Percentiles rank a stretch among this genome's conserved stretches.
phyloP scores from a whole-genome alignment of 1,140 invertebrate species.

The Calosoma granatense region DNA sequence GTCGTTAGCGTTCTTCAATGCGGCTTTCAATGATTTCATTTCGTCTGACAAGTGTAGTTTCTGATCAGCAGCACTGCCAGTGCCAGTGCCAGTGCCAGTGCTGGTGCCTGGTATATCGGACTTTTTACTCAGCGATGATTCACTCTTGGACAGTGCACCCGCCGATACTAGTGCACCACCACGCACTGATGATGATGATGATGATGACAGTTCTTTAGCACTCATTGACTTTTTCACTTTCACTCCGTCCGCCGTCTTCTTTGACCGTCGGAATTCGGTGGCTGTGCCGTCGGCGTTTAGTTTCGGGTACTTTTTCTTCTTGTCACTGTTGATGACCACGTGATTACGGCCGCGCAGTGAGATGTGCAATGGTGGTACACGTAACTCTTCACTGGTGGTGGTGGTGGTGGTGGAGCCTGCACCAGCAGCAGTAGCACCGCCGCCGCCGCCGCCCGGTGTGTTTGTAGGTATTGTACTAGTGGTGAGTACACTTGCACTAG shows the following conservation, averaged over 20 bases:
- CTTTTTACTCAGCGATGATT: background rate
- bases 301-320: conserved; percentile 47
- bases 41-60: background rate
- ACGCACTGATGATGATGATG: too few species aligned
- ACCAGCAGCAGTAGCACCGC: too few species aligned
- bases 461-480: conserved; percentile 13
- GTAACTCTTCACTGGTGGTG: conserved; percentile 53
- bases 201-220: background rate
- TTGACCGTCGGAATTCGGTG: conserved; percentile 29
- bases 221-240: conserved; percentile 2
- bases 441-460: too few species aligned
- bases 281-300: conserved; percentile 25
- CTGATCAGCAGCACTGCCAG: too few species aligned
- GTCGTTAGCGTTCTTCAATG: conserved; percentile 26
- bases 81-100: background rate
- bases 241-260: conserved; percentile 32
- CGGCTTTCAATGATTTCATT: background rate
- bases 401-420: conserved; percentile 21
- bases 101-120: background rate
- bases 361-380: conserved; percentile 83
- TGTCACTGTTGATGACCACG: conserved; percentile 75
- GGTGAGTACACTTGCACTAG: conserved; percentile 5
- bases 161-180: background rate
- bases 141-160: background rate
- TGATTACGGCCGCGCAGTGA: conserved; percentile 75